Conservation (phyloP, 2,113 vertebrate species). For the Eudorcas thomsonii region DNA sequence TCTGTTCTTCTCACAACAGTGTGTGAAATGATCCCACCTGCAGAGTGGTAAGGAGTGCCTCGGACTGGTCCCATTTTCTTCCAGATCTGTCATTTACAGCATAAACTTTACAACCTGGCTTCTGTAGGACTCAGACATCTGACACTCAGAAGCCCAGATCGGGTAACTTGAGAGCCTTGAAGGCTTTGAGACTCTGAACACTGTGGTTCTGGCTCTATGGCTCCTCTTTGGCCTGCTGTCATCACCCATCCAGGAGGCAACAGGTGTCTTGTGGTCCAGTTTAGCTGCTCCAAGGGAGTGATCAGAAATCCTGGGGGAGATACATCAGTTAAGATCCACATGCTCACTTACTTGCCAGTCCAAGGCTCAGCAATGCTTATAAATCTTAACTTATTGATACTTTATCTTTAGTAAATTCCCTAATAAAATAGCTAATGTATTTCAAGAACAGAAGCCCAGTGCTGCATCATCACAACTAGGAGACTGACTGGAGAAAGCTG, state of each 20-base stretch:
- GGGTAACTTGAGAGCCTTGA: background rate
- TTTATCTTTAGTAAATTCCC: background rate
- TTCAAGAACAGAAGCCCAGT: background rate
- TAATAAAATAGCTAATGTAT: background rate
- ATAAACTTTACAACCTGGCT: background rate
- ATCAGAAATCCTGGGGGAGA: background rate
- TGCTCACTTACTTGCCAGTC: background rate
- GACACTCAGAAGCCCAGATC: background rate
- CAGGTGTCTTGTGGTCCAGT: background rate
- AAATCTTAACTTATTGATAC: background rate
- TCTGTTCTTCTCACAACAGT: background rate
- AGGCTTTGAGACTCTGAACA: background rate
- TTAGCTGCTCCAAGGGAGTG: background rate
- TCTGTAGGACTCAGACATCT: background rate
- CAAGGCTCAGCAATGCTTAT: background rate
- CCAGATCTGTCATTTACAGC: background rate
- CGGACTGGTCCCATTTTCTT: background rate
- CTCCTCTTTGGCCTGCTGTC: background rate
- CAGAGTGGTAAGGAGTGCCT: background rate
- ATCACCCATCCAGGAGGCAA: background rate
- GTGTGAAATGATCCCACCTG: background rate
- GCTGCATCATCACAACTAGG: background rate
- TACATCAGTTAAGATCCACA: background rate
- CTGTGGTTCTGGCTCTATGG: no score
- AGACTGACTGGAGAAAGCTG: background rate